A percentile compares a stretch with the other conserved stretches of the same genome.
These are phyloP conservation scores for Himantopus leucocephalus DNA, from an alignment of 2,113 vertebrate genomes.

Conservation along the genomic window DNA sequence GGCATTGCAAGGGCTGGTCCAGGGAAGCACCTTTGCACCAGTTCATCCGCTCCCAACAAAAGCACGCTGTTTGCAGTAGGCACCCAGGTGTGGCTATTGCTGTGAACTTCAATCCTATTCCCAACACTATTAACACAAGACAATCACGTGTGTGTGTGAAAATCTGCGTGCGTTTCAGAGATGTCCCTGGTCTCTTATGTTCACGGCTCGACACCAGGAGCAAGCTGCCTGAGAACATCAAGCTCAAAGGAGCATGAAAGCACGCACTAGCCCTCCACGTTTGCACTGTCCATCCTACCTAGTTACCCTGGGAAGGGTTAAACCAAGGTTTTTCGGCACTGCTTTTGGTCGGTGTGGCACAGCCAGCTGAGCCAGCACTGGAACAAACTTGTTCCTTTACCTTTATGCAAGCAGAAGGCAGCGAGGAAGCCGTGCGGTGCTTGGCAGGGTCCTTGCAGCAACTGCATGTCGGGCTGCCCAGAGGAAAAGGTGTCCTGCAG, in stretches of 20 bases:
- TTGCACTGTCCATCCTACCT: background rate
- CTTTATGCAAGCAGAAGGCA: background rate
- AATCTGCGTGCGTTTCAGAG: rapidly evolving
- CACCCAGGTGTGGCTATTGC: background rate
- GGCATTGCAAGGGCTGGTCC: background rate
- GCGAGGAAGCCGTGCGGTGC: background rate
- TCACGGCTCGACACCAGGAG: background rate
- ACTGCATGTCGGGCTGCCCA: background rate
- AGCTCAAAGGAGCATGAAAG: background rate
- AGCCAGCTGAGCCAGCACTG: background rate
- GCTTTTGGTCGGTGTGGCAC: background rate
- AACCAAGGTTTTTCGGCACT: background rate
- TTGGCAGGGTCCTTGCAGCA: background rate
- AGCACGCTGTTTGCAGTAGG: background rate
- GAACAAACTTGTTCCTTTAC: background rate
- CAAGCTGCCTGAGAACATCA: background rate
- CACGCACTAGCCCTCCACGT: background rate
- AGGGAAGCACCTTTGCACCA: background rate
- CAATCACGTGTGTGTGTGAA: rapidly evolving
- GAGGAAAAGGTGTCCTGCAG: background rate
- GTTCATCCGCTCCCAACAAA: background rate
- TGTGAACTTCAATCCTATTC: background rate
- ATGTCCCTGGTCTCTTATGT: background rate
- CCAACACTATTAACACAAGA: rapidly evolving
- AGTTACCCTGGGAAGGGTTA: background rate